phyloP scores from a whole-genome alignment of 1,140 invertebrate genomes.

The Paraescarpia echinospica region DNA sequence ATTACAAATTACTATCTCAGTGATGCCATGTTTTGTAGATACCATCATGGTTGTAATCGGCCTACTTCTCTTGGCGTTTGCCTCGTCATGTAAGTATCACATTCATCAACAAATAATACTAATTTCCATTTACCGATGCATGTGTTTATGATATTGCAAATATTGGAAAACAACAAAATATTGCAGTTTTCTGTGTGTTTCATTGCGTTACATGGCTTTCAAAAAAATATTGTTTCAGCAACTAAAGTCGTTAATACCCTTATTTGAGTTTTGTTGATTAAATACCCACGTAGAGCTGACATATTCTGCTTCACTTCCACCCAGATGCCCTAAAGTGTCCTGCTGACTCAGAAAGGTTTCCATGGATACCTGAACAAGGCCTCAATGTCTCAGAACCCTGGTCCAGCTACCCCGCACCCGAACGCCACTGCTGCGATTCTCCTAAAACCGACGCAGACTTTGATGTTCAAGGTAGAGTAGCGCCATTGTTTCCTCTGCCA shows the following conservation, averaged over 20 bases:
- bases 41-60: background rate
- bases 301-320: background rate
- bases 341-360: background rate
- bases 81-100: background rate
- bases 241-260: background rate
- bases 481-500: background rate
- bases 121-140: too few relatives aligned
- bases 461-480: background rate
- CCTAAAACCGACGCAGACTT: background rate
- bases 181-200: background rate
- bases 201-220: background rate
- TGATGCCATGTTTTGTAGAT: background rate
- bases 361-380: background rate
- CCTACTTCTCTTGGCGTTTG: background rate
- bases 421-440: background rate
- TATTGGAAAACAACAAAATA: too few relatives aligned
- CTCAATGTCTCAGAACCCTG: background rate
- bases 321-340: background rate
- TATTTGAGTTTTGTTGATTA: background rate
- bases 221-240: background rate
- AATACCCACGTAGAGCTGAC: background rate
- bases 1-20: background rate
- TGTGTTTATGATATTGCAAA: too few relatives aligned
- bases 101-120: too few relatives aligned
- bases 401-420: background rate